These are phyloP conservation scores for Tuberolachnus salignus DNA, from an alignment of 2,888 invertebrate genomes.

Conservation along the genomic window DNA sequence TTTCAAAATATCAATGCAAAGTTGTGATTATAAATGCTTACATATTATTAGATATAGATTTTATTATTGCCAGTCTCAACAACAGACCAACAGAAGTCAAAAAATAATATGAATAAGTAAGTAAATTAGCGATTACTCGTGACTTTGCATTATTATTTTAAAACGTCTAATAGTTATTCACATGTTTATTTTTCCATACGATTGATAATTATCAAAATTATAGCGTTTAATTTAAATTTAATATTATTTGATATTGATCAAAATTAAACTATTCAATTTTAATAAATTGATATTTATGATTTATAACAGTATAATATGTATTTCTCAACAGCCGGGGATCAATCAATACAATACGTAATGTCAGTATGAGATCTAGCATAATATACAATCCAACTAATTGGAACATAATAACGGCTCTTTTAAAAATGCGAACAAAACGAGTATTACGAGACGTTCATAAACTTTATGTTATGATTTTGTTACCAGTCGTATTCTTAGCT, in stretches of 20 bases:
- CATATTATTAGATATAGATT: too few relatives aligned
- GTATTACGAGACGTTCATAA: conserved; percentile 75
- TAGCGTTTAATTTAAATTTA: too few relatives aligned
- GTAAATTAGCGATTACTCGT: too few relatives aligned
- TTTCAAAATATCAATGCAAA: background rate
- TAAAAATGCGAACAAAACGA: conserved; percentile 71
- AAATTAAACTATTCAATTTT: background rate
- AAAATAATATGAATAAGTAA: too few relatives aligned
- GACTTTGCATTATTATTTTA: too few relatives aligned
- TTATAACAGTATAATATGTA: background rate
- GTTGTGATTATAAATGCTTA: too few relatives aligned
- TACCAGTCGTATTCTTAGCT: conserved; percentile 73
- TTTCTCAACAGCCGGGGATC: background rate
- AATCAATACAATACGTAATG: conserved; percentile 37
- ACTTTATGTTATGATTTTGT: conserved; percentile 75
- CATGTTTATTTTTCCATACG: too few relatives aligned
- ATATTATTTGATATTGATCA: too few relatives aligned
- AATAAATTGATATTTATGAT: background rate
- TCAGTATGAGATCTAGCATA: conserved; percentile 28
- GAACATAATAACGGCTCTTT: conserved; percentile 70
- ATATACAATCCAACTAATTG: conserved; percentile 49
- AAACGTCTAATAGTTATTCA: too few relatives aligned
- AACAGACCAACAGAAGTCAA: too few relatives aligned
- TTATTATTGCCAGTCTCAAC: too few relatives aligned
- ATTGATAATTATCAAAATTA: too few relatives aligned